Percentiles rank a stretch among this genome's conserved stretches.
phyloP scores from a whole-genome alignment of 2,888 invertebrate genomes.

The Brachyptera risi region DNA sequence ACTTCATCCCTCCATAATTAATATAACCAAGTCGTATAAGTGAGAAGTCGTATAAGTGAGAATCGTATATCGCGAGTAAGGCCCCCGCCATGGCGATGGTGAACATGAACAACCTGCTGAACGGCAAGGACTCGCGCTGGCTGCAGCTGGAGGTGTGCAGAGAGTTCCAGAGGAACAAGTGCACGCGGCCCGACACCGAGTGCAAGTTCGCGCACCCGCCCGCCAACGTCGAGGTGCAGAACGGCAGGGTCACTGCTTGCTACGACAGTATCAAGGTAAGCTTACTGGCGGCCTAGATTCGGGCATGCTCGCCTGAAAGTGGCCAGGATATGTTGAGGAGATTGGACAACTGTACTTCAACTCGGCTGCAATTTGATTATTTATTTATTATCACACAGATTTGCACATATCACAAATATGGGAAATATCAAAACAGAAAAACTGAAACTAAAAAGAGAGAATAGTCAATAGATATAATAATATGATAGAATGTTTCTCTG shows the following conservation, averaged over 20 bases:
- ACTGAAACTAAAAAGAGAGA: no score
- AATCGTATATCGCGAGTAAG: not conserved
- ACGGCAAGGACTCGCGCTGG: conserved; percentile 99
- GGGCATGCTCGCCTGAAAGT: no score
- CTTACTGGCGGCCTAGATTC: not conserved
- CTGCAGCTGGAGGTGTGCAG: conserved; percentile 98
- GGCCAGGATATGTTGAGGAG: no score
- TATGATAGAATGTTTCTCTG: no score
- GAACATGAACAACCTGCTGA: conserved; percentile 94
- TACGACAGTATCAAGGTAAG: conserved; percentile 99
- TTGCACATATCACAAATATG: no score
- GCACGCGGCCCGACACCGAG: conserved; percentile 97
- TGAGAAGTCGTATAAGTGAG: not conserved
- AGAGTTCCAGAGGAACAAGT: conserved; percentile 99
- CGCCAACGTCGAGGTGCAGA: conserved; percentile 99
- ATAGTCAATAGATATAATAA: no score
- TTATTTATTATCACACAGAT: no score
- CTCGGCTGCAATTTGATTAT: no score
- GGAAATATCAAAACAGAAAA: no score
- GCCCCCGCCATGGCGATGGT: conserved; percentile 72
- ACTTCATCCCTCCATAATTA: conserved; percentile 30
- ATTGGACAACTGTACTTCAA: no score
- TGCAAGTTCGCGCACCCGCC: conserved; percentile 99
- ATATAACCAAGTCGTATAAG: not conserved
- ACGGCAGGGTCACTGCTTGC: conserved; percentile 99